Conservation (phyloP, 2,888 invertebrate genomes). For the Meta bourneti region DNA sequence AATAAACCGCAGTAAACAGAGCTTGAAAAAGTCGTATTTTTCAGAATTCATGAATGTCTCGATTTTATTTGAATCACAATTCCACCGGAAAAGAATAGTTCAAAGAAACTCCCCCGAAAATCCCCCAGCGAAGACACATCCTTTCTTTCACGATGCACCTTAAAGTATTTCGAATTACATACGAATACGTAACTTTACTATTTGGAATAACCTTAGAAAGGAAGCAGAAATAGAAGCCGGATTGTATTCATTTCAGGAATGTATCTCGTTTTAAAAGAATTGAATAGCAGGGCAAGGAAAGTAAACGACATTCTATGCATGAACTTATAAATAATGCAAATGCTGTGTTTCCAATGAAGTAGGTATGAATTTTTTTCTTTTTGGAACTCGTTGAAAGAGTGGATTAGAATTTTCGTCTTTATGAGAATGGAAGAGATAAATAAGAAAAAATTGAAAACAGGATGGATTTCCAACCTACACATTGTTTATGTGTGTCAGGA, state of each 20-base stretch:
- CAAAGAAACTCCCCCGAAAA: background rate
- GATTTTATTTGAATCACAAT: background rate
- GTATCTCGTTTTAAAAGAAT: conserved; percentile 54
- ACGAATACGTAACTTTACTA: conserved; percentile 22
- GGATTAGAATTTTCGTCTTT: background rate
- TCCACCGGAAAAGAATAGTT: background rate
- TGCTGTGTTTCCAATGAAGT: conserved; percentile 10
- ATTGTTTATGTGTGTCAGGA: conserved; percentile 39
- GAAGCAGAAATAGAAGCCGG: conserved; percentile 27
- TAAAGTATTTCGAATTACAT: conserved; percentile 58
- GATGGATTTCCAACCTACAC: background rate
- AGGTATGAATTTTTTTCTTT: background rate
- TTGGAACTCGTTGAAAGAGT: background rate
- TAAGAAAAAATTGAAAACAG: background rate
- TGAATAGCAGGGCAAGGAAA: conserved; percentile 40
- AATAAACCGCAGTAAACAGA: background rate
- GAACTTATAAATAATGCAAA: conserved; percentile 63
- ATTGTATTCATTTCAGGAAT: conserved; percentile 35
- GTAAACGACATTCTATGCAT: conserved; percentile 42
- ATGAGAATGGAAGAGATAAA: background rate
- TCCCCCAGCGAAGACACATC: background rate
- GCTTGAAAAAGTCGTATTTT: background rate
- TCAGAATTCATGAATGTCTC: background rate
- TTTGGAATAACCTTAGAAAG: conserved; percentile 22
- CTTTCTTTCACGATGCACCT: background rate